phyloP scores from a whole-genome alignment of 2,113 vertebrate species.

The Hyperopisus bebe region DNA sequence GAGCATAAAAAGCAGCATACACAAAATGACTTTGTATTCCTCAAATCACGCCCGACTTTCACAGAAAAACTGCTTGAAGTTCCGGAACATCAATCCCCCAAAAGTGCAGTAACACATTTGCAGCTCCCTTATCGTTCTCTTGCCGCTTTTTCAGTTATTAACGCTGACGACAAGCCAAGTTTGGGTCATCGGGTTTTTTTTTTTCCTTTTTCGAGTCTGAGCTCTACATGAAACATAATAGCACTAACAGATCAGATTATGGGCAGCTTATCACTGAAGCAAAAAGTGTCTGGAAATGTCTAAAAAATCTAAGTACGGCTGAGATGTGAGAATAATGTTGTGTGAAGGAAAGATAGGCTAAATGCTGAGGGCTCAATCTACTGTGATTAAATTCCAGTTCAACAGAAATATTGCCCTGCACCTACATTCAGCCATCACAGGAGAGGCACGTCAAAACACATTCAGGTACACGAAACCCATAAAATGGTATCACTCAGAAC shows the following conservation, averaged over 20 bases:
- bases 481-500: not conserved
- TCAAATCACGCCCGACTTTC: not conserved
- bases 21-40: not conserved
- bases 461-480: not conserved
- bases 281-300: not conserved
- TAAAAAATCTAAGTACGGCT: not conserved
- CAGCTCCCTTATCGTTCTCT: not conserved
- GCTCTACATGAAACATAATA: not conserved
- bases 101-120: not conserved
- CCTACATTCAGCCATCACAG: not conserved
- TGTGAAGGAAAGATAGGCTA: not conserved
- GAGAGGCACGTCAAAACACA: not conserved
- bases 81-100: not conserved
- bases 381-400: not conserved
- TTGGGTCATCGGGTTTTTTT: not conserved
- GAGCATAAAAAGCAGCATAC: not conserved
- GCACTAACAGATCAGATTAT: conserved; percentile 18
- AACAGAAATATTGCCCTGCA: not conserved
- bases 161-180: not conserved
- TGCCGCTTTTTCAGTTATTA: not conserved
- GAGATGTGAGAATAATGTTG: not conserved
- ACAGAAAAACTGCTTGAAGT: not conserved
- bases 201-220: not conserved
- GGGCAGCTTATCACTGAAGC: conserved; percentile 12
- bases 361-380: not conserved